A percentile compares a stretch with the other conserved stretches of the same genome.
phyloP scores from a whole-genome alignment of 2,113 vertebrate species.

The Tragelaphus strepsiceros region DNA sequence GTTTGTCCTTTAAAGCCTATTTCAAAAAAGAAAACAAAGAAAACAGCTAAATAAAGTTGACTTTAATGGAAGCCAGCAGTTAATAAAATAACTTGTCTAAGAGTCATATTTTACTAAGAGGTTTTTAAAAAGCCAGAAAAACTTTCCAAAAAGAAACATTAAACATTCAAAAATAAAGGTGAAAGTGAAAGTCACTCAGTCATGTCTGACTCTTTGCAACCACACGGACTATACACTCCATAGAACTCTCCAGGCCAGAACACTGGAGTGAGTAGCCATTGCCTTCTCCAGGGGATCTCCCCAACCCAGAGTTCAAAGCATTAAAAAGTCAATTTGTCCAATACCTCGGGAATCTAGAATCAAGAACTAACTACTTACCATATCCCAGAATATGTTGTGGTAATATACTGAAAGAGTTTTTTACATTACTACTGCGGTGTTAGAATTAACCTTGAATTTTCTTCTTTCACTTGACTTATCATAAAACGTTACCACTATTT shows the following conservation, averaged over 20 bases:
- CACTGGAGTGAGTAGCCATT: neutral
- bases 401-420: neutral
- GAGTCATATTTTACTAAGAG: neutral
- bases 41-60: neutral
- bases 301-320: neutral
- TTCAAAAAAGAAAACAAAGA: neutral
- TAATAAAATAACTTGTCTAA: neutral
- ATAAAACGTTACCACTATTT: neutral
- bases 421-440: neutral
- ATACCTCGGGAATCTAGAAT: neutral
- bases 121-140: neutral
- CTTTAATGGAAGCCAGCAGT: neutral
- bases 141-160: neutral
- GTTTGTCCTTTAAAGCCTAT: slow-evolving; percentile 1
- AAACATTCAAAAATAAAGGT: neutral
- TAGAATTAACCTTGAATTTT: slow-evolving; percentile 37
- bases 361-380: neutral
- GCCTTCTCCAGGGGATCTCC: neutral
- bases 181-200: neutral
- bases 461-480: slow-evolving; percentile 21
- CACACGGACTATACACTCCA: neutral
- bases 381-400: neutral
- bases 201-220: neutral
- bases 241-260: neutral
- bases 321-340: neutral